Conservation (phyloP, 2,888 invertebrate species). For the Erebia epiphron region DNA sequence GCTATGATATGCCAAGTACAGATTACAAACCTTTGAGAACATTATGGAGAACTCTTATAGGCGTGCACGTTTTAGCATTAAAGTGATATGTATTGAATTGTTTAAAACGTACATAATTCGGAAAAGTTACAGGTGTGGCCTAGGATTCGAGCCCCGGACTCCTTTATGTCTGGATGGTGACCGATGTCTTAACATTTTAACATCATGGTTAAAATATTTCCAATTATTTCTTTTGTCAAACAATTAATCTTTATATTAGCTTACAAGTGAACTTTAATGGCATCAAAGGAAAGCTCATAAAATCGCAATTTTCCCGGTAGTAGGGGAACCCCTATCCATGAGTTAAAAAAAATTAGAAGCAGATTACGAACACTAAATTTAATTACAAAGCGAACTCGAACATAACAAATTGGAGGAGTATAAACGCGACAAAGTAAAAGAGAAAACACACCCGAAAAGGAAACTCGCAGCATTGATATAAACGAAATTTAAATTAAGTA, state of each 20-base stretch:
- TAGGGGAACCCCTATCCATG: constrained; percentile 49
- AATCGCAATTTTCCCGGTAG: constrained; percentile 78
- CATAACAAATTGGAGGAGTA: constrained; percentile 82
- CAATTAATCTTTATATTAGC: constrained; percentile 62
- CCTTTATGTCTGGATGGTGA: too few relatives aligned
- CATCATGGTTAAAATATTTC: background rate
- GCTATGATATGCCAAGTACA: too few relatives aligned
- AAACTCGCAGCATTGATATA: constrained; percentile 83
- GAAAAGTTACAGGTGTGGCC: too few relatives aligned
- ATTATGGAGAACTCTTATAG: too few relatives aligned
- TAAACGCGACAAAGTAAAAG: constrained; percentile 83
- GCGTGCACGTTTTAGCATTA: too few relatives aligned
- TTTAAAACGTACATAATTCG: too few relatives aligned
- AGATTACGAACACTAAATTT: constrained; percentile 82
- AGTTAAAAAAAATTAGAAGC: constrained; percentile 67
- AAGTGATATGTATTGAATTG: too few relatives aligned
- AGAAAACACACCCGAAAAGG: constrained; percentile 81
- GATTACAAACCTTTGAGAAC: too few relatives aligned
- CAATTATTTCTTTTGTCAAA: constrained; percentile 39
- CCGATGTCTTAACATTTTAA: too few relatives aligned
- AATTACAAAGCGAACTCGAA: constrained; percentile 81
- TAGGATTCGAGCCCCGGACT: too few relatives aligned
- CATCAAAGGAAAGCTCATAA: constrained; percentile 71
- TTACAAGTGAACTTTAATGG: constrained; percentile 59
- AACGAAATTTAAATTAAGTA: constrained; percentile 84